These are phyloP conservation scores for Drosophila multiciliata DNA, from an alignment of 2,888 invertebrate species.

Conservation along the genomic window DNA sequence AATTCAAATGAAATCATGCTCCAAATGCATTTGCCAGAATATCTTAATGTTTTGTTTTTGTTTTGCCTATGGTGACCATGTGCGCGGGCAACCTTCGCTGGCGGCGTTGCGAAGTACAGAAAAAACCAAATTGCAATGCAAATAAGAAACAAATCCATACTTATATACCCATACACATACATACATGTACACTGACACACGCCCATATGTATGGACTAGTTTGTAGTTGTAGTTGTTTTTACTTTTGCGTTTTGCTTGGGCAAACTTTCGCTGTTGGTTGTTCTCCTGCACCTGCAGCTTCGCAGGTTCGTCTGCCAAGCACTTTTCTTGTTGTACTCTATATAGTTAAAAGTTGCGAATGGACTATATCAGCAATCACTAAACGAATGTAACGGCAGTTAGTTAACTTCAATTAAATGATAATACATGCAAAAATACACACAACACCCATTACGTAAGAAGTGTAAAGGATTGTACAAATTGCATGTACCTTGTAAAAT, in stretches of 20 bases:
- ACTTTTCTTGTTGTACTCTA: constrained; percentile 25
- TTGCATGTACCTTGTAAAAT: background rate
- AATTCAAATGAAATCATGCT: constrained; percentile 42
- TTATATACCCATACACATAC: background rate
- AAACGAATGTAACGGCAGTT: background rate
- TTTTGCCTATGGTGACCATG: constrained; percentile 55
- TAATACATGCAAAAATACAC: background rate
- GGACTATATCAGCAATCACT: background rate
- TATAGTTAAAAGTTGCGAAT: background rate
- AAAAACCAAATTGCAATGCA: constrained; percentile 24
- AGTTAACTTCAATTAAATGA: background rate
- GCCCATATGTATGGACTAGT: background rate
- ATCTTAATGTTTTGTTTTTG: background rate
- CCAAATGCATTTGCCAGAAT: constrained; percentile 26
- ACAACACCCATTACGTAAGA: background rate
- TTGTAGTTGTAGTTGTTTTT: constrained; percentile 15
- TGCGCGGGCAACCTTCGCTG: constrained; percentile 65
- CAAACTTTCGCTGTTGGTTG: constrained; percentile 54
- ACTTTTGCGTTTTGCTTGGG: constrained; percentile 21
- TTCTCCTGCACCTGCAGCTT: constrained; percentile 36
- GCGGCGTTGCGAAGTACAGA: constrained; percentile 64
- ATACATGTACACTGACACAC: background rate
- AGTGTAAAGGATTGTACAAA: background rate
- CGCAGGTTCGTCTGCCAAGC: constrained; percentile 28
- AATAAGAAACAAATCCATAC: constrained; percentile 13